Conservation (phyloP, 2,797 vertebrate species). For the Sebastiscus albofasciatus region DNA sequence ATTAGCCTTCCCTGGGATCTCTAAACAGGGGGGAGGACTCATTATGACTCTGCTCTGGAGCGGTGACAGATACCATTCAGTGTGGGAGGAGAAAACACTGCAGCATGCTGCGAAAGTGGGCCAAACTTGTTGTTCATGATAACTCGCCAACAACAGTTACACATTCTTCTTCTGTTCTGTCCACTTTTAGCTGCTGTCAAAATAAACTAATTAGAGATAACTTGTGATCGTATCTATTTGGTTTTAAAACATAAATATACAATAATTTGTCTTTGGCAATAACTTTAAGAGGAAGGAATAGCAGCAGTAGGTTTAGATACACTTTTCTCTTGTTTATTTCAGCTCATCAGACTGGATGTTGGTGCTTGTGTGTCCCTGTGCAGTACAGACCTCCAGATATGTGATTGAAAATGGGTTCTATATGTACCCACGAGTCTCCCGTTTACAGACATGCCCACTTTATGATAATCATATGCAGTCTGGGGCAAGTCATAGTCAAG, state of each 20-base stretch:
- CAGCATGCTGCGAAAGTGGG: neutral
- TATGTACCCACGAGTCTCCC: no score
- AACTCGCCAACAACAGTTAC: neutral
- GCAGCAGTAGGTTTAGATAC: neutral
- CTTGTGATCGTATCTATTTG: neutral
- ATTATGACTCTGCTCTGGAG: neutral
- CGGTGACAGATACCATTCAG: neutral
- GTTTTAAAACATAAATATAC: neutral
- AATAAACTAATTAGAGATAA: neutral
- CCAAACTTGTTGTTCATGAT: neutral
- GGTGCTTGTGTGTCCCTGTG: neutral
- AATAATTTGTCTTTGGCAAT: neutral
- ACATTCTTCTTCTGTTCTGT: neutral
- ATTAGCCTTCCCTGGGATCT: conserved; percentile 17
- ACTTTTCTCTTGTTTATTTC: neutral
- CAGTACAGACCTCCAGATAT: neutral
- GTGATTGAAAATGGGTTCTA: no score
- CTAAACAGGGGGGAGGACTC: neutral
- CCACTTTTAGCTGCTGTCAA: neutral
- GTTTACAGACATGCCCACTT: no score
- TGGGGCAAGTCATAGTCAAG: no score
- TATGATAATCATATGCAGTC: no score
- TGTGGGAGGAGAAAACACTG: neutral
- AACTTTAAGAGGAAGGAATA: neutral
- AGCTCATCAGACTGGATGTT: neutral